phyloP scores from a whole-genome alignment of 2,113 vertebrate genomes.

The Cyprinus carpio region DNA sequence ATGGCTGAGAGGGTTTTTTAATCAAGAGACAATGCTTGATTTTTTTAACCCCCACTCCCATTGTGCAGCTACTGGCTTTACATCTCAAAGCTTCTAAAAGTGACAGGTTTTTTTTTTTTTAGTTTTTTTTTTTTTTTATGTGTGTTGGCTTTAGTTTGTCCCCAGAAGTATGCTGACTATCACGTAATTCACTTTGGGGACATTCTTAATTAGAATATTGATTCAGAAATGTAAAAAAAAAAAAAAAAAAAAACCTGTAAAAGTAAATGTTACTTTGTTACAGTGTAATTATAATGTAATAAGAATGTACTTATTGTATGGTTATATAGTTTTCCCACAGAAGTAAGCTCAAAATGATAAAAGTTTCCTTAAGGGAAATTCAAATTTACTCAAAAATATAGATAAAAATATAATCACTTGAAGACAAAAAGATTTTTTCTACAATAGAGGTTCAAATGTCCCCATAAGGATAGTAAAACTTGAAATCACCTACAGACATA shows the following conservation, averaged over 20 bases:
- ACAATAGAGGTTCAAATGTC: no score
- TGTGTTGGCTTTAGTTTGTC: neutral
- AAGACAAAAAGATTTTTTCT: no score
- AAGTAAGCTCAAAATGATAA: no score
- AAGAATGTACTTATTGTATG: no score
- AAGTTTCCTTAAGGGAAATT: no score
- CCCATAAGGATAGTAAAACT: no score
- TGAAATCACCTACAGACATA: no score
- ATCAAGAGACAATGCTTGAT: conserved; percentile 60
- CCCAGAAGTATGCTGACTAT: neutral
- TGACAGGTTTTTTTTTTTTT: conserved; percentile 26
- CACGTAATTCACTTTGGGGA: no score
- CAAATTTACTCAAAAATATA: no score
- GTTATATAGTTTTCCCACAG: no score
- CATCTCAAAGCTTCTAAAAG: conserved; percentile 41
- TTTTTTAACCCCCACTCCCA: conserved; percentile 19
- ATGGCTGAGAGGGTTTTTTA: conserved; percentile 65
- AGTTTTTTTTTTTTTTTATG: conserved; percentile 33
- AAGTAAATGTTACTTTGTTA: neutral
- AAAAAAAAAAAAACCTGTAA: no score
- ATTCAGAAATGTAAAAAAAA: neutral
- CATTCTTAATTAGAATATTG: neutral
- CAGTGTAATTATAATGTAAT: neutral
- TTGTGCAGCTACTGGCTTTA: conserved; percentile 32
- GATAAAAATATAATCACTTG: no score